These are phyloP conservation scores for Euborellia annulipes DNA, from an alignment of 1,140 invertebrate genomes.

Conservation along the genomic window DNA sequence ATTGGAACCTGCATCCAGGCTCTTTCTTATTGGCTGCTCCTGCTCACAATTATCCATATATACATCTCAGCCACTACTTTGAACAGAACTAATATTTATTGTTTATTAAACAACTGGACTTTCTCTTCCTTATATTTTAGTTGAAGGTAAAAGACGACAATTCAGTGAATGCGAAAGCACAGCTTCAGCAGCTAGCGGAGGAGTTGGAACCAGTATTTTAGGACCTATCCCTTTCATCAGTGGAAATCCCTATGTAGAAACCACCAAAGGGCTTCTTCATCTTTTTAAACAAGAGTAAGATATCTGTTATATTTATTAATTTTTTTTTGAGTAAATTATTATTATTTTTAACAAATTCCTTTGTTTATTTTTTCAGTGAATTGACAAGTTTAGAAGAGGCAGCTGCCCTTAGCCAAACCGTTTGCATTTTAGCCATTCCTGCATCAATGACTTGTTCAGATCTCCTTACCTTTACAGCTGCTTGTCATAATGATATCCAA, in stretches of 20 bases:
- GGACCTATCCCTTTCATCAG: conserved; percentile 64
- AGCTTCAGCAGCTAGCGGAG: conserved; percentile 22
- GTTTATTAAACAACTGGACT: conserved; percentile 26
- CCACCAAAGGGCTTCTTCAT: conserved; percentile 91
- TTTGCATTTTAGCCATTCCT: conserved; percentile 86
- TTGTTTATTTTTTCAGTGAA: conserved; percentile 32
- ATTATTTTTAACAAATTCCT: conserved; percentile 3
- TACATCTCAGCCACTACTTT: too few relatives aligned
- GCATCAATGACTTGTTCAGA: conserved; percentile 86
- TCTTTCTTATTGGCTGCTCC: too few relatives aligned
- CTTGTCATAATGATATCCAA: conserved; percentile 76
- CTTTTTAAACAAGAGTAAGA: conserved; percentile 86
- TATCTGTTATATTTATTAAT: conserved; percentile 9
- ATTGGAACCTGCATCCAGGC: too few relatives aligned
- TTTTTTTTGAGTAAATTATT: conserved; percentile 5
- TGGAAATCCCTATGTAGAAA: conserved; percentile 93
- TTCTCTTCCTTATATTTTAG: conserved; percentile 14
- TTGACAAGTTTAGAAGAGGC: conserved; percentile 30
- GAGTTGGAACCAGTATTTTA: conserved; percentile 28
- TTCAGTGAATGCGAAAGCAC: conserved; percentile 24
- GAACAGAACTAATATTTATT: conserved; percentile 28
- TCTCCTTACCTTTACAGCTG: conserved; percentile 84
- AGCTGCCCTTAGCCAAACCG: conserved; percentile 58
- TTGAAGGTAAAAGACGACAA: conserved; percentile 27
- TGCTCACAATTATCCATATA: too few relatives aligned